Conservation (phyloP, 2,888 invertebrate species). For the Atherix ibis region DNA sequence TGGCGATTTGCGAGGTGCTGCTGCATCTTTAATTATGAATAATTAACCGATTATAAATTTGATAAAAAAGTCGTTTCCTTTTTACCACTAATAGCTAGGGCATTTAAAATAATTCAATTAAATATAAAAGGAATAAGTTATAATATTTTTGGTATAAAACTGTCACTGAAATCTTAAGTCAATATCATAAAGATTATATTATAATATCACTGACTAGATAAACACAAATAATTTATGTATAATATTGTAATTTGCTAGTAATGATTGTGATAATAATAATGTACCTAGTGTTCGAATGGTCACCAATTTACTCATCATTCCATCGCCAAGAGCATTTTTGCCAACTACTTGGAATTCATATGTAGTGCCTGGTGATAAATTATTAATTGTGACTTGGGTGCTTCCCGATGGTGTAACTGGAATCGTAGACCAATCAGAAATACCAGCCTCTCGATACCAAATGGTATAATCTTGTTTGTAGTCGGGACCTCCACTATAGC, state of each 20-base stretch:
- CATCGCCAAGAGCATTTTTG: conserved; percentile 86
- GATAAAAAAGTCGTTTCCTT: too few relatives aligned
- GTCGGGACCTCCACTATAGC: conserved; percentile 87
- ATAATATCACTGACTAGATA: too few relatives aligned
- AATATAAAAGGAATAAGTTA: not conserved
- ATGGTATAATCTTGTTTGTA: conserved; percentile 91
- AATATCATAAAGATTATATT: too few relatives aligned
- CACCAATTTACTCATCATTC: conserved; percentile 88
- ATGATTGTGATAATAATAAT: conserved; percentile 12
- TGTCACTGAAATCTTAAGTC: not conserved
- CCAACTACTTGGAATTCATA: conserved; percentile 96
- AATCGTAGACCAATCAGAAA: conserved; percentile 82
- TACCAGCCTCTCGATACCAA: conserved; percentile 82
- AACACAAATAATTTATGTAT: too few relatives aligned
- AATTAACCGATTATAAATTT: too few relatives aligned
- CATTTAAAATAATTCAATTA: too few relatives aligned
- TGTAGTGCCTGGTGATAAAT: conserved; percentile 73
- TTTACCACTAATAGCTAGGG: too few relatives aligned
- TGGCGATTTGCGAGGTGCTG: conserved; percentile 33
- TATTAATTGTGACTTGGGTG: conserved; percentile 77
- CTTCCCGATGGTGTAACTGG: conserved; percentile 85
- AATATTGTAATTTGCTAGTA: too few relatives aligned
- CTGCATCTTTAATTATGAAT: conserved; percentile 26
- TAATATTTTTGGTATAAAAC: not conserved
- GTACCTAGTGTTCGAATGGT: conserved; percentile 78